Evolutionary conservation across 2,113 vertebrate genomes (phyloP).

Genomic region (Corvus cornix): DNA sequence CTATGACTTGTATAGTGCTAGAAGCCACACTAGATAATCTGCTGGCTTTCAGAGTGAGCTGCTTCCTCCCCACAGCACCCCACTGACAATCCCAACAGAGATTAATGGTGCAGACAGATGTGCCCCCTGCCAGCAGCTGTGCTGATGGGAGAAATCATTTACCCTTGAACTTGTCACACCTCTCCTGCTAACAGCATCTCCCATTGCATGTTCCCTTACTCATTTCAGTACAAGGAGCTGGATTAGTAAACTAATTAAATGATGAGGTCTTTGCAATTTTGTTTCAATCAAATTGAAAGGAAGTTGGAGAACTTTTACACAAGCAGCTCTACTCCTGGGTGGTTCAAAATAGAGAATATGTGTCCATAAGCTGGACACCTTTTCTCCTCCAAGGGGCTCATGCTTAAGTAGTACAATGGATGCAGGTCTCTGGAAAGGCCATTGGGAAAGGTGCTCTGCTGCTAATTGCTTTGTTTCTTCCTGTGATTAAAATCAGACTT

Average conservation of each 20-base stretch:
- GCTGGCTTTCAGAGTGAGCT: neutral
- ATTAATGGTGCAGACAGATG: slow-evolving; percentile 1
- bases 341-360: neutral
- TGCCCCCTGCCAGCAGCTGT: neutral
- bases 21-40: neutral
- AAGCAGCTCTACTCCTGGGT: neutral
- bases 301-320: neutral
- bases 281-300: neutral
- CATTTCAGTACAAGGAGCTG: neutral
- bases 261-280: neutral
- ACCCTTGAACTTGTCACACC: neutral
- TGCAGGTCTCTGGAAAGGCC: neutral
- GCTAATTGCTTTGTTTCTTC: neutral
- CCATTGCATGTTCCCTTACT: neutral
- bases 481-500: neutral
- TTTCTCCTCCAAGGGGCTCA: neutral
- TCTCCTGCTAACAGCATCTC: neutral
- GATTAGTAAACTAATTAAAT: neutral
- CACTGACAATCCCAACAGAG: neutral
- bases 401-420: neutral
- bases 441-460: neutral
- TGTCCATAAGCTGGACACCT: neutral
- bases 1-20: neutral
- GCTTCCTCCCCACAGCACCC: neutral
- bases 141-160: neutral